phyloP scores from a whole-genome alignment of 2,113 vertebrate species.

The Galeopterus variegatus region DNA sequence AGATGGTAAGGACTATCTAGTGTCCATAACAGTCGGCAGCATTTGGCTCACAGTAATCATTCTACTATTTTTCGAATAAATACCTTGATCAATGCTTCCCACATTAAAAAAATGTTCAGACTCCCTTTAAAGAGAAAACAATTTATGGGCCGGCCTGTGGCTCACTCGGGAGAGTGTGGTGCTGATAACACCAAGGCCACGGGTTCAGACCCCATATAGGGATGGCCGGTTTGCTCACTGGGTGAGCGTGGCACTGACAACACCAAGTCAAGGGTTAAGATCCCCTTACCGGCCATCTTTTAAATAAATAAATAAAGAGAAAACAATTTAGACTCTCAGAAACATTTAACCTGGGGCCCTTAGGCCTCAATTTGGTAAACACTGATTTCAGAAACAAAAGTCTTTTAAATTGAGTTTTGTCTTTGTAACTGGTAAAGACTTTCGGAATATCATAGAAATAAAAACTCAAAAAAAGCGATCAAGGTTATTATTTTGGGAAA shows the following conservation, averaged over 20 bases:
- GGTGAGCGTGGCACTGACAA: no score
- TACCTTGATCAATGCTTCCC: neutral
- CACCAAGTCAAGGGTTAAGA: no score
- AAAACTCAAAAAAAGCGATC: neutral
- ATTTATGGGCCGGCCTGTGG: no score
- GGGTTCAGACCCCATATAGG: no score
- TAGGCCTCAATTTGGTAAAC: neutral
- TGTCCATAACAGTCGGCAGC: neutral
- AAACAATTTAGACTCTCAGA: neutral
- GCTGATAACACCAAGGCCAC: no score
- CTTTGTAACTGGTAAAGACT: neutral
- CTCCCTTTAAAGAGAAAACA: neutral
- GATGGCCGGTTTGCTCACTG: no score
- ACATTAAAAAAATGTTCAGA: neutral
- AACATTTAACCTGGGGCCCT: neutral
- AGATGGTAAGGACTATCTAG: neutral
- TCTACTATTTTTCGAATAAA: neutral
- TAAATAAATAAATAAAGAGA: no score
- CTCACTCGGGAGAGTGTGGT: no score
- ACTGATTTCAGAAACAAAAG: neutral
- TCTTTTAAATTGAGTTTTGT: neutral
- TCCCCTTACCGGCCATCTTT: no score
- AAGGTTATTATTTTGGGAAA: neutral
- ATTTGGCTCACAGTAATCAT: neutral
- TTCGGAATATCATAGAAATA: neutral